Evolutionary conservation across 1,140 invertebrate species (phyloP).

Genomic region (Papilio helenus): DNA sequence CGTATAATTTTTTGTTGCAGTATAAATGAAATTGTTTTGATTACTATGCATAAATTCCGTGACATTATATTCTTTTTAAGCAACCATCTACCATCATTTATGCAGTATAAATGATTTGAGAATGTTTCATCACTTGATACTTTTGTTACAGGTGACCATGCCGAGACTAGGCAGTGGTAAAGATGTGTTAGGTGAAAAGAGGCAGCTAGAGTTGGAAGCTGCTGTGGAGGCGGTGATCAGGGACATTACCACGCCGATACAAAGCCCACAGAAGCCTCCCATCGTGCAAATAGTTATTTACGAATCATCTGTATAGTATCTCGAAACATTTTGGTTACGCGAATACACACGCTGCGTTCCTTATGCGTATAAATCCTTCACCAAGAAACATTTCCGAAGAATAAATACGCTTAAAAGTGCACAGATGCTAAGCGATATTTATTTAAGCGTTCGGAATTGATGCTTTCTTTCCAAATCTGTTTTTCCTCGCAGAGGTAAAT

Average conservation of each 20-base stretch:
- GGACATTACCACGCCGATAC: slow-evolving; percentile 85
- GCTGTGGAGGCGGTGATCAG: slow-evolving; percentile 89
- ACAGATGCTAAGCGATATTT: slow-evolving; percentile 16
- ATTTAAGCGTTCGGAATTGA: slow-evolving; percentile 11
- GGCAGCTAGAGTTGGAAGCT: slow-evolving; percentile 86
- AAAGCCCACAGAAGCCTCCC: slow-evolving; percentile 82
- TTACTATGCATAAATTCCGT: neutral
- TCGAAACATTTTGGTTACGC: neutral
- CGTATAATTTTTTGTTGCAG: too few species aligned
- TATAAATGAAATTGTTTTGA: too few species aligned
- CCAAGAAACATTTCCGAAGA: neutral
- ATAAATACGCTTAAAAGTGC: slow-evolving; percentile 29
- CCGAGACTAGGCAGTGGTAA: slow-evolving; percentile 59
- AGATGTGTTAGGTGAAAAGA: slow-evolving; percentile 70
- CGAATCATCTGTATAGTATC: slow-evolving; percentile 88
- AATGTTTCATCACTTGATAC: slow-evolving; percentile 5
- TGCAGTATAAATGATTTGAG: neutral
- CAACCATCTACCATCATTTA: neutral
- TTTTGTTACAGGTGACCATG: slow-evolving; percentile 74
- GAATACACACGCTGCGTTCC: slow-evolving; percentile 12
- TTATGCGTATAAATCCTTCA: slow-evolving; percentile 32
- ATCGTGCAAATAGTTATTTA: slow-evolving; percentile 94
- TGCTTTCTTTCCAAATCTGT: slow-evolving; percentile 14
- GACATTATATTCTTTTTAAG: neutral
- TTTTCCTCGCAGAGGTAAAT: slow-evolving; percentile 13